Conservation (phyloP, 2,113 vertebrate genomes). For the Tricholaema leucomelas region DNA sequence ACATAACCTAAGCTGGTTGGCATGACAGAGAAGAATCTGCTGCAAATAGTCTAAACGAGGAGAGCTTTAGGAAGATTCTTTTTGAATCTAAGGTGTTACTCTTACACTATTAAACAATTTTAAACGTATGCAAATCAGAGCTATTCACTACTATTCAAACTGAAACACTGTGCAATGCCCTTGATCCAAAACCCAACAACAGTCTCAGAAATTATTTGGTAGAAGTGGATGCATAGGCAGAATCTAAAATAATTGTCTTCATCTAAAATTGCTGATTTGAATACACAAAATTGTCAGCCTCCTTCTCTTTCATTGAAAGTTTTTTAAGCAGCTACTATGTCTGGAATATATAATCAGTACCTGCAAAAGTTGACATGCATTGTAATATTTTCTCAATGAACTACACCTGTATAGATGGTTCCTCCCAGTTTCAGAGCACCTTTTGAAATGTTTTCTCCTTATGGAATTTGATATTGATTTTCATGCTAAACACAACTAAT, state of each 20-base stretch:
- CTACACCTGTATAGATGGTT: not conserved
- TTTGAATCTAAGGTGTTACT: not conserved
- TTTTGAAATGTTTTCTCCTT: not conserved
- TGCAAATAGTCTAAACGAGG: not conserved
- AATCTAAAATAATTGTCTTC: not conserved
- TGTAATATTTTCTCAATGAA: slow-evolving; percentile 11
- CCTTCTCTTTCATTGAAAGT: not conserved
- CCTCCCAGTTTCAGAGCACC: not conserved
- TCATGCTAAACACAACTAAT: slow-evolving; percentile 31
- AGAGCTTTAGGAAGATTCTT: not conserved
- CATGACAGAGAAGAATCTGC: not conserved
- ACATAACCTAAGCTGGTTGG: not conserved
- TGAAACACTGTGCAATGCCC: not conserved
- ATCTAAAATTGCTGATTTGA: not conserved
- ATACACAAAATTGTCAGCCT: not conserved
- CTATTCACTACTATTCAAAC: not conserved
- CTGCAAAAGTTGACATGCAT: not conserved
- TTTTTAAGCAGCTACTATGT: not conserved
- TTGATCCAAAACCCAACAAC: not conserved
- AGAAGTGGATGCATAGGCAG: not conserved
- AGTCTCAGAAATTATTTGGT: not conserved
- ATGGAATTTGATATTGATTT: slow-evolving; percentile 36
- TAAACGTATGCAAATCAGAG: not conserved
- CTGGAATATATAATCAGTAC: not conserved
- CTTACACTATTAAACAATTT: not conserved